Evolutionary conservation across 2,888 invertebrate species (phyloP), one percentile per base, ranked within the genome.

Genomic region (Sericinus montela): DNA sequence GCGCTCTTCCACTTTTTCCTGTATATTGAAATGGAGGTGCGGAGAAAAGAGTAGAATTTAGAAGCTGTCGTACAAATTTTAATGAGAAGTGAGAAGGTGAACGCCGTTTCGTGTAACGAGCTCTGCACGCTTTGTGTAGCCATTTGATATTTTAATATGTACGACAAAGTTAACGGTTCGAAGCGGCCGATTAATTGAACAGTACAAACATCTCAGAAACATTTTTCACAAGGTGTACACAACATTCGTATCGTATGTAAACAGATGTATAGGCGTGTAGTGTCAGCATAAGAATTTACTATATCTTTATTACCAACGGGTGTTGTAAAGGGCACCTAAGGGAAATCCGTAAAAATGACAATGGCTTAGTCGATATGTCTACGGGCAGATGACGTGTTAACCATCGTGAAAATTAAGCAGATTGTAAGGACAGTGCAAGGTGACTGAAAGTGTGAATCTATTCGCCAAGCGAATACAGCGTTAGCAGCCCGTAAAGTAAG

Each of bases 21-120:
- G 86, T 87, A 85, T 83, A 87, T 87, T 87, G 87, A 87, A 88
- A 87, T 84, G 85, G 84, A 88, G 86, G 87, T 84, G 82, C 84
- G 75, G 84, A 85, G 86, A 86, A 86, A 85, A 87, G 86, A 85
- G 85, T 86, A 84, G 84, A 86, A 85, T 87, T 88, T 86, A 87
- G 86, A 85, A 75, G 83, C 81, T 83, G 81, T 81, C 83, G 85
- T 80, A 80, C 84, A 87, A 85, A 87, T 86, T 87, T 86, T 88
- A 87, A 88, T 87, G 87, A 87, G 84, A 78, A 85, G 77, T 78
- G 80, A 75, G 81, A 79, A 80, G 80, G 78, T 79, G 75, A 73
- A 76, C 65, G 65, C 55, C 65, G 58, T 69, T 68, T 65, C 66
- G 69, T 69, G 71, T 80, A 80, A 82, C 77, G 72, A 83, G 73